These are phyloP conservation scores for Geococcyx californianus DNA, from an alignment of 2,113 vertebrate genomes.

Conservation along the genomic window DNA sequence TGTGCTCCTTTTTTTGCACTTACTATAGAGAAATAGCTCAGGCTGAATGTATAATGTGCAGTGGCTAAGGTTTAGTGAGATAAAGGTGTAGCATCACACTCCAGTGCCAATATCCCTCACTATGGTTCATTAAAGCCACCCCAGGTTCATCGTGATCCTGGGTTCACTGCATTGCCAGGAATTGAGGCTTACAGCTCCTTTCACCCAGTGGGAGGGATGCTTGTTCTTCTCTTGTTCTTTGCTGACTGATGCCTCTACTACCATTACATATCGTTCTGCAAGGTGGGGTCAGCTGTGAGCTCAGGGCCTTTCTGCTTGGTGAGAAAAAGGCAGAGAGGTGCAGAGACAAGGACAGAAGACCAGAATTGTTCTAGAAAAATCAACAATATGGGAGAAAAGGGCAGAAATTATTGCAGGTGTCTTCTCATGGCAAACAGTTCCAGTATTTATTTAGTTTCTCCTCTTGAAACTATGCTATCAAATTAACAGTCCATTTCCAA, in stretches of 20 bases:
- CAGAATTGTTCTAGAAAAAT: background rate
- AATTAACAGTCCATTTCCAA: background rate
- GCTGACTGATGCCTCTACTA: background rate
- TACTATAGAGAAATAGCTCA: background rate
- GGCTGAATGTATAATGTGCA: background rate
- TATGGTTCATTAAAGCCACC: background rate
- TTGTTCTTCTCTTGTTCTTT: background rate
- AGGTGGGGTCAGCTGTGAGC: background rate
- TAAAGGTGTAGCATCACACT: background rate
- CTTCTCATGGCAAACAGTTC: background rate
- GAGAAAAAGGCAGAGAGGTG: background rate
- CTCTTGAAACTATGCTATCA: background rate
- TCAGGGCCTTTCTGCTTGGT: background rate
- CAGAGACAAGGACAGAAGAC: background rate
- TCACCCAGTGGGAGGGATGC: fast-evolving
- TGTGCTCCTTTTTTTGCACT: background rate
- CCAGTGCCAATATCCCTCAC: background rate
- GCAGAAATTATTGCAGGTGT: background rate
- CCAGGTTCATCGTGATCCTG: background rate
- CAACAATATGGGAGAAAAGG: background rate
- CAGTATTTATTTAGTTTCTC: background rate
- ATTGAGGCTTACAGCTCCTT: background rate
- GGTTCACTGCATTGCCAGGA: fast-evolving
- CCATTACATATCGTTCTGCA: background rate
- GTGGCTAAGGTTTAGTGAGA: background rate